These are phyloP conservation scores for Lasioglossum baleicum DNA, from an alignment of 1,140 invertebrate species.

Conservation along the genomic window DNA sequence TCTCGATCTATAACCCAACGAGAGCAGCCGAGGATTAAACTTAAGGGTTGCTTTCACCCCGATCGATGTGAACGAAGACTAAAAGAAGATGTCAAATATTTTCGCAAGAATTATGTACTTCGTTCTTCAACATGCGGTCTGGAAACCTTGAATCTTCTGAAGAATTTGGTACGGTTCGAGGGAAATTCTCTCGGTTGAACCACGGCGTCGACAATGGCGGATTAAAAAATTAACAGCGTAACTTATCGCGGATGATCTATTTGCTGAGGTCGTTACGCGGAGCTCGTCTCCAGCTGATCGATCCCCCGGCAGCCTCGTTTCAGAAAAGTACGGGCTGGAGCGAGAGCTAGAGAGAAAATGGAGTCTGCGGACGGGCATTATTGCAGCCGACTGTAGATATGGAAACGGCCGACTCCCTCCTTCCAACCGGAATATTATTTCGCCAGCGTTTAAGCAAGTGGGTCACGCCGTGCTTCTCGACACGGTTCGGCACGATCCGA, in stretches of 20 bases:
- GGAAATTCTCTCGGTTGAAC: no score
- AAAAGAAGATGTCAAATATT: no score
- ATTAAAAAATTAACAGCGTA: neutral
- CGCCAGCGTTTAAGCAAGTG: constrained; percentile 62
- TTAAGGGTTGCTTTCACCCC: no score
- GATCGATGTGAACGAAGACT: no score
- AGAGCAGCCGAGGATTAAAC: no score
- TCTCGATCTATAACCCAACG: no score
- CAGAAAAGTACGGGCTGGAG: constrained; percentile 8
- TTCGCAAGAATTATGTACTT: no score
- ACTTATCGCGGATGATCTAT: neutral
- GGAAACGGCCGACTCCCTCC: constrained; percentile 54
- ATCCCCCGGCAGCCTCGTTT: constrained; percentile 41
- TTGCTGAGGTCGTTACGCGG: constrained; percentile 28
- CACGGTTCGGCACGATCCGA: constrained; percentile 41
- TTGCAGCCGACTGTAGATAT: constrained; percentile 46
- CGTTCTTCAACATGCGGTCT: no score
- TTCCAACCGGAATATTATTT: constrained; percentile 61
- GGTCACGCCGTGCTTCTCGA: constrained; percentile 53
- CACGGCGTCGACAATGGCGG: neutral
- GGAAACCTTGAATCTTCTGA: no score
- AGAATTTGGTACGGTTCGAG: no score
- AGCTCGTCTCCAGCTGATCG: constrained; percentile 25
- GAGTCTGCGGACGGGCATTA: constrained; percentile 45
- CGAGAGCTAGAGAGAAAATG: constrained; percentile 31